These are phyloP conservation scores for Ctenochaetus hawaiiensis DNA, from an alignment of 2,797 vertebrate species.

Conservation along the genomic window DNA sequence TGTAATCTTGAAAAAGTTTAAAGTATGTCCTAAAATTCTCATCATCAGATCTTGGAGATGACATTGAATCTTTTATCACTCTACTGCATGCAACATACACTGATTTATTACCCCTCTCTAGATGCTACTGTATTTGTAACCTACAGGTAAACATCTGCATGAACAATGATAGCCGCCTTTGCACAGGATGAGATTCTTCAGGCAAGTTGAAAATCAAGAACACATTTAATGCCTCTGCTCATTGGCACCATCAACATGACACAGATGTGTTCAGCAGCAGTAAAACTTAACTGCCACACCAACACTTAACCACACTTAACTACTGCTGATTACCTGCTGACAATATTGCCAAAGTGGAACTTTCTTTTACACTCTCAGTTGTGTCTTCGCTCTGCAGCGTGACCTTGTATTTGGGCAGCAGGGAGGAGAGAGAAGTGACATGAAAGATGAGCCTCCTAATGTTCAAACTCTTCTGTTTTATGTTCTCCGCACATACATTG, in stretches of 20 bases:
- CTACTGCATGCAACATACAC: neutral
- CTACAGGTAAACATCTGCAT: neutral
- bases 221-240: neutral
- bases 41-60: too few relatives aligned
- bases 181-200: neutral
- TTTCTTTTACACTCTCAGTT: neutral
- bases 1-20: neutral
- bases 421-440: slow-evolving; percentile 59
- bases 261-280: slow-evolving; percentile 4
- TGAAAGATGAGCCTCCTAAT: slow-evolving; percentile 75
- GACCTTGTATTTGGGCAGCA: slow-evolving; percentile 70
- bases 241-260: neutral
- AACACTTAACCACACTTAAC: slow-evolving; percentile 11
- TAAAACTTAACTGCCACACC: neutral
- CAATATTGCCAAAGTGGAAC: slow-evolving; percentile 10
- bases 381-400: slow-evolving; percentile 1
- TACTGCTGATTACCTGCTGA: neutral
- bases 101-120: neutral
- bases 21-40: too few relatives aligned
- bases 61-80: neutral
- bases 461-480: slow-evolving; percentile 78
- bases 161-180: neutral
- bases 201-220: neutral
- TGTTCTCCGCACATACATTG: slow-evolving; percentile 77
- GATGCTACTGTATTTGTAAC: neutral